Conservation (phyloP, 2,113 vertebrate species). For the Nanorana parkeri region DNA sequence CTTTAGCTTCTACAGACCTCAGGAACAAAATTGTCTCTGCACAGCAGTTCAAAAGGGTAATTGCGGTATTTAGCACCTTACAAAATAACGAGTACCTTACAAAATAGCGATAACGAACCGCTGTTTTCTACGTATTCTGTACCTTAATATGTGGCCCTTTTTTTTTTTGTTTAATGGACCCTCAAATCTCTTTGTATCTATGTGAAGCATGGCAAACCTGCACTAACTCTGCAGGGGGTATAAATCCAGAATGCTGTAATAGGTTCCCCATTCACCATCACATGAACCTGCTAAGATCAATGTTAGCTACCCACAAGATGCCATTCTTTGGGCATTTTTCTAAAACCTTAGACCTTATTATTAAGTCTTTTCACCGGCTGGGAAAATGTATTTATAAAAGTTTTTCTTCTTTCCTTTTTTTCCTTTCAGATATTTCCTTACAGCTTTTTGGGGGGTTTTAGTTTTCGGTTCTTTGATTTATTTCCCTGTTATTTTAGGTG, state of each 20-base stretch:
- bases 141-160: background rate
- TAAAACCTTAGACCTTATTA: conserved; percentile 35
- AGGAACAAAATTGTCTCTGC: background rate
- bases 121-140: background rate
- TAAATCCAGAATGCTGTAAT: background rate
- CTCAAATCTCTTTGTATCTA: conserved; percentile 5
- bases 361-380: conserved; percentile 46
- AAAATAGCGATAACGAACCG: conserved; percentile 6
- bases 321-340: conserved; percentile 5
- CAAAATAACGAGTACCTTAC: conserved; percentile 27
- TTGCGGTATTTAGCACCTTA: conserved; percentile 26
- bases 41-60: conserved; percentile 16
- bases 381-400: conserved; percentile 19
- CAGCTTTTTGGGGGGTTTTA: background rate
- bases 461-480: background rate
- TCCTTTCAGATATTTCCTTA: background rate
- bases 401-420: conserved; percentile 1
- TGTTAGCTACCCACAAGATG: conserved; percentile 12
- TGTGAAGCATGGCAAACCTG: background rate
- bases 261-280: conserved; percentile 27
- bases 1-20: background rate
- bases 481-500: conserved; percentile 25
- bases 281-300: conserved; percentile 45
- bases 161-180: conserved; percentile 4
- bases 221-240: conserved; percentile 7